A percentile compares a stretch with the other conserved stretches of the same genome.
Evolutionary conservation across 2,797 vertebrate genomes (phyloP).

Genomic region (Anableps anableps): DNA sequence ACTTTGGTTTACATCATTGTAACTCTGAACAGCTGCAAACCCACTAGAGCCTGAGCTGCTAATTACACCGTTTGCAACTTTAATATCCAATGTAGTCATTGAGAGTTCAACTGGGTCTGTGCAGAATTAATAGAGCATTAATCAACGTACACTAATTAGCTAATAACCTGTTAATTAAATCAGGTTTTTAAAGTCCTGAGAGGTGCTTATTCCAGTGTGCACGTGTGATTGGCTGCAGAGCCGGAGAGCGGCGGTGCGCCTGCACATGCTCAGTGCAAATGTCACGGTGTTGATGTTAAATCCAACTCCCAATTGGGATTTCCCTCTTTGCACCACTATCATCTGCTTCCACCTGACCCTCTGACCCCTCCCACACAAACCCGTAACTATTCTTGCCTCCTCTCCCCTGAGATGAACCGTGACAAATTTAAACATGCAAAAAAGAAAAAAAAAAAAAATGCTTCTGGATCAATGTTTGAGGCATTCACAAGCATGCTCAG

Average conservation of each 20-base stretch:
- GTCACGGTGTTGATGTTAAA: slow-evolving; percentile 40
- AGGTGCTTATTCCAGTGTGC: slow-evolving; percentile 68
- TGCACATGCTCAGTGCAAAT: slow-evolving; percentile 21
- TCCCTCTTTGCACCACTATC: slow-evolving; percentile 24
- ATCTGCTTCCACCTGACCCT: slow-evolving; percentile 15
- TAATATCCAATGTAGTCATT: slow-evolving; percentile 71
- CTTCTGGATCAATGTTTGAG: slow-evolving; percentile 56
- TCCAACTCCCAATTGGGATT: slow-evolving; percentile 27
- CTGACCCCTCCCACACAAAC: slow-evolving; percentile 24
- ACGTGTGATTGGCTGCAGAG: slow-evolving; percentile 36
- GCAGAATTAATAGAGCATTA: slow-evolving; percentile 84
- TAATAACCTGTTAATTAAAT: slow-evolving; percentile 85
- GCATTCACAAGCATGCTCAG: slow-evolving; percentile 66
- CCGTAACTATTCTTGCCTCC: slow-evolving; percentile 32
- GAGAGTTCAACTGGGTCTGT: slow-evolving; percentile 74
- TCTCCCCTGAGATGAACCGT: slow-evolving; percentile 50
- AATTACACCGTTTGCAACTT: slow-evolving; percentile 76
- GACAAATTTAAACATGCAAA: slow-evolving; percentile 39
- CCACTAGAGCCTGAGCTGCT: slow-evolving; percentile 49
- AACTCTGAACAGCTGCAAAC: slow-evolving; percentile 48
- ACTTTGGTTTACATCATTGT: slow-evolving; percentile 37
- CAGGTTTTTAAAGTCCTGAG: slow-evolving; percentile 79
- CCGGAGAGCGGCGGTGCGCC: background rate
- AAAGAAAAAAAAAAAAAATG: background rate
- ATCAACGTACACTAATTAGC: slow-evolving; percentile 83